These are phyloP conservation scores for Labia minor DNA, from an alignment of 2,888 invertebrate genomes.

Conservation along the genomic window DNA sequence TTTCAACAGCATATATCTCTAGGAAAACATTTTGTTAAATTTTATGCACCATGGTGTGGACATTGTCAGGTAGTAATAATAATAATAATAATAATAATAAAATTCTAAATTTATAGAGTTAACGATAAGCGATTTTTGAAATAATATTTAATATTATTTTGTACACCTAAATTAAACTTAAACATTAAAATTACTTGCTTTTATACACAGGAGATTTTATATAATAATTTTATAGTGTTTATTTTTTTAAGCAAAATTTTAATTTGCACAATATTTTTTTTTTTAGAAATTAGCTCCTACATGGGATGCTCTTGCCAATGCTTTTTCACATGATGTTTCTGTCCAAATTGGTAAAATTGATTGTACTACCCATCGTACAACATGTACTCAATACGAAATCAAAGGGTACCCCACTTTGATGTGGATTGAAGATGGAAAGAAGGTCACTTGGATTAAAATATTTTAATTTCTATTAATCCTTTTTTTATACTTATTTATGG, in stretches of 20 bases:
- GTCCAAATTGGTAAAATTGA: constrained; percentile 74
- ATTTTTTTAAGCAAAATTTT: too few relatives aligned
- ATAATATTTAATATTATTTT: constrained; percentile 13
- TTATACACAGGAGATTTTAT: too few relatives aligned
- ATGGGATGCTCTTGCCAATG: constrained; percentile 71
- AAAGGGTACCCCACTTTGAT: constrained; percentile 79
- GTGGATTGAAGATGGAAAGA: constrained; percentile 80
- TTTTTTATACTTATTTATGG: too few relatives aligned
- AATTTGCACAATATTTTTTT: constrained; percentile 24
- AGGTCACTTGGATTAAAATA: constrained; percentile 38
- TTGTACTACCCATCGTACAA: constrained; percentile 62
- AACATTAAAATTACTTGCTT: too few relatives aligned
- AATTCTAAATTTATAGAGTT: constrained; percentile 18
- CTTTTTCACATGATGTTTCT: constrained; percentile 51
- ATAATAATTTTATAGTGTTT: too few relatives aligned
- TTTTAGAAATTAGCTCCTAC: constrained; percentile 63
- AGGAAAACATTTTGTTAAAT: constrained; percentile 80
- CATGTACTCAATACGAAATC: constrained; percentile 70
- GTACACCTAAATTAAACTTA: too few relatives aligned
- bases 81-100: too few relatives aligned
- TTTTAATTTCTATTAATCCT: constrained; percentile 14
- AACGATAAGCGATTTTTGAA: constrained; percentile 18
- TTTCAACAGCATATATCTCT: constrained; percentile 58
- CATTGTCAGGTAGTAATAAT: constrained; percentile 58
- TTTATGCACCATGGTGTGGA: constrained; percentile 86